Base-by-base conservation (phyloP, 2,113 vertebrate genomes). In the Albula goreensis region DNA sequence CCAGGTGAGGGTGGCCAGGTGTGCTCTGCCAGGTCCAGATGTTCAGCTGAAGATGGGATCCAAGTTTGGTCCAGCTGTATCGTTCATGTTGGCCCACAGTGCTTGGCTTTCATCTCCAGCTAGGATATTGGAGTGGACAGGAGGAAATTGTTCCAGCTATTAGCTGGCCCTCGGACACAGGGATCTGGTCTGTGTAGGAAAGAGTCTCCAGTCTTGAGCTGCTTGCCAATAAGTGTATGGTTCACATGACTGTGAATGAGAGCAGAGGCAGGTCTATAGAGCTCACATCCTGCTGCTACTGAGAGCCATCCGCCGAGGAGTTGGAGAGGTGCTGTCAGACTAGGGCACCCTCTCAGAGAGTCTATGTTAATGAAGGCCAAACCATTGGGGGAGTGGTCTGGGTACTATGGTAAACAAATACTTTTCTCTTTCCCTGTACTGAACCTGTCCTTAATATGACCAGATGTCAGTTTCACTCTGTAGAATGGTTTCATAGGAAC, bases 141-240 rank as follows among this genome's bases (percentile, higher is more conserved):
- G 84, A 57, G 84, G 77, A 85, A 85, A 85, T 79, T 85, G 77
- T 78, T 85, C 52, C 77, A 80, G 84, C 74, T 85, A 57, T 79
- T 85, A 79, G 74, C 50, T 79, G 19, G 22, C 41, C 51, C 74
- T 31, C 31, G 83, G 19, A 78, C 74, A 53, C 66, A 9, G 78
- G 79, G 6, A 56, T 56, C 84, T 56, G 48, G 22, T 56, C 84
- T 41, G 17, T 25, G 70, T 85, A 56, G 22, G 81, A 56, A 19
- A 22, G 25, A 15, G 50, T 53, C 51, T 82, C 51, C 5, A 25
- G 81, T 48, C 51, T 22, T 48, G 52, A 57, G 81, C 8, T 56
- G 52, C 2, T 12, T 17, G 81, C 81, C 25, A 19, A 41, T 19
- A 22, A 50, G 31, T 22, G 19, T 66, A 66, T 19, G 22, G 17